Conservation (phyloP, 2,888 invertebrate species). For the Trichacis sp. region DNA sequence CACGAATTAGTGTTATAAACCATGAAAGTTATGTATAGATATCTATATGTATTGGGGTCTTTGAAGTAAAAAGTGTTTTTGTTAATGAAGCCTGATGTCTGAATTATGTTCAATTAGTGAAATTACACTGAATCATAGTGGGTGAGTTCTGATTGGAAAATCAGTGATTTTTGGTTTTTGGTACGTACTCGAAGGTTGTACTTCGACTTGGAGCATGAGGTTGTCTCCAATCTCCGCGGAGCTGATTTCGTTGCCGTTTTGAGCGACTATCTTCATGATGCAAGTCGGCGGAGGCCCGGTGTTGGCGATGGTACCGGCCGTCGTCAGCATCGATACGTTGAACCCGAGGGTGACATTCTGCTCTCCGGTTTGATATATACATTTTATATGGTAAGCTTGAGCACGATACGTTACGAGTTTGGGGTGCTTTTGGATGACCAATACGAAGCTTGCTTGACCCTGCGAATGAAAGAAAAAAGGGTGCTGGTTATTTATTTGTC, state of each 20-base stretch:
- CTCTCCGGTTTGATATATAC: conserved; percentile 94
- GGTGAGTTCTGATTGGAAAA: background rate
- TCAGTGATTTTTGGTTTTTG: background rate
- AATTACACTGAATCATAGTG: too few species aligned
- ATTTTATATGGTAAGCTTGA: conserved; percentile 95
- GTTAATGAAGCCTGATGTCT: too few species aligned
- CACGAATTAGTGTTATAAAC: too few species aligned
- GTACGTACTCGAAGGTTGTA: conserved; percentile 76
- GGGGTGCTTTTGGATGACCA: conserved; percentile 96
- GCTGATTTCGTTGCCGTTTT: conserved; percentile 87
- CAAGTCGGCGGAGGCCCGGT: conserved; percentile 95
- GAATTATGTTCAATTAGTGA: too few species aligned
- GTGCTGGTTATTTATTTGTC: too few species aligned
- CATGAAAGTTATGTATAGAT: too few species aligned
- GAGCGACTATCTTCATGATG: conserved; percentile 90
- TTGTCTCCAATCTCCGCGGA: conserved; percentile 94
- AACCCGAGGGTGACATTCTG: conserved; percentile 93
- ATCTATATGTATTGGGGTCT: too few species aligned
- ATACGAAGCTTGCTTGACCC: conserved; percentile 92
- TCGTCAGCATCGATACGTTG: conserved; percentile 95
- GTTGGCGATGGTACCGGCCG: conserved; percentile 94
- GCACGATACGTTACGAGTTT: conserved; percentile 94
- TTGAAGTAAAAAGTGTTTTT: too few species aligned
- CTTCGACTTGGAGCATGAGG: conserved; percentile 86
- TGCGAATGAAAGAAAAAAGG: conserved; percentile 59